phyloP scores from a whole-genome alignment of 2,888 invertebrate genomes.

The Chaetogeoica ovagalla region DNA sequence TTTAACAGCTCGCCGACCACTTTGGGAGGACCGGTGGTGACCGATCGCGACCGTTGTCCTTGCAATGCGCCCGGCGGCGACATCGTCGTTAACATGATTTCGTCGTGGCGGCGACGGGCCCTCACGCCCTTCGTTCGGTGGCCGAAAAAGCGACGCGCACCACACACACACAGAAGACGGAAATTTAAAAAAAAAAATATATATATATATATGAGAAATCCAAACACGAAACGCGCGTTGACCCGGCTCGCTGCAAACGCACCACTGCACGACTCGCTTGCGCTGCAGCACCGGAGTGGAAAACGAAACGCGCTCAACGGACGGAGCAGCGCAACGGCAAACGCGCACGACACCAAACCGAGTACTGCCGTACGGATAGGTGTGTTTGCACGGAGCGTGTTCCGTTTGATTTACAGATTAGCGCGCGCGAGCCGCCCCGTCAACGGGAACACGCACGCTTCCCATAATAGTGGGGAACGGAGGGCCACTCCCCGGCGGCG shows the following conservation, averaged over 20 bases:
- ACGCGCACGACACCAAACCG: not conserved
- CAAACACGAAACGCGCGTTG: no score
- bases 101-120: not conserved
- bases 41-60: not conserved
- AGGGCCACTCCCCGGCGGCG: slow-evolving; percentile 2
- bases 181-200: no score
- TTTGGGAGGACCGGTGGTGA: slow-evolving; percentile 37
- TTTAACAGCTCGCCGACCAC: slow-evolving; percentile 45
- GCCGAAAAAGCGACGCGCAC: no score
- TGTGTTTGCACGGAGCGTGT: not conserved
- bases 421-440: slow-evolving; percentile 10
- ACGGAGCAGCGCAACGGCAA: slow-evolving; percentile 7
- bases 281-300: not conserved
- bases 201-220: no score
- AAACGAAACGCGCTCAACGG: not conserved
- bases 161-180: not conserved
- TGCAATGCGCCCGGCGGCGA: slow-evolving; percentile 32
- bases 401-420: slow-evolving; percentile 25
- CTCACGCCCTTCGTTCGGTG: no score
- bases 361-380: not conserved
- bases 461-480: not conserved
- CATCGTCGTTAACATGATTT: slow-evolving; percentile 26
- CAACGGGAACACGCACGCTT: not conserved
- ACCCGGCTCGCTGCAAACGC: no score
- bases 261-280: not conserved